Evolutionary conservation across 2,888 invertebrate genomes (phyloP), one percentile per base, ranked within the genome.

Genomic region (Dastarcus helophoroides): DNA sequence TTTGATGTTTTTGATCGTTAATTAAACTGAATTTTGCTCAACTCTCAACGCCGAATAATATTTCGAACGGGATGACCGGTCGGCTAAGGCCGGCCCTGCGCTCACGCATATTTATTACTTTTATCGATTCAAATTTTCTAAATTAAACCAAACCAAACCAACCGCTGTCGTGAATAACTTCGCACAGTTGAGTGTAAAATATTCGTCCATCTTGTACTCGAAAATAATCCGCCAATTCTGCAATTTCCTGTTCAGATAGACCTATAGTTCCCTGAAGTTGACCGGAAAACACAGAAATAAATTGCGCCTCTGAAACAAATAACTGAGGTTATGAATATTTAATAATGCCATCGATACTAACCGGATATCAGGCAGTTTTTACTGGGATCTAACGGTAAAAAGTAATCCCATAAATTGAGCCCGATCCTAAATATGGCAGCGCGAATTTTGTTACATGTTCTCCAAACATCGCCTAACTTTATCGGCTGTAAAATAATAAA

Each of bases 391-490:
- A 79, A 63, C 6, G 72, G 70, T 21, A 67, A 64, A 55, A 79
- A 79, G 63, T 76, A 78, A 44, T 75, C 70, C 69, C 77, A 77
- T 24, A 84, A 63, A 62, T 77, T 74, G 42, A 81, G 68, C 8
- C 76, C 77, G 43, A 77, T 71, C 39, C 79, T 73, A 60, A 79
- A 80, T 33, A 76, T 71, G 3, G 79, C 77, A 9, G 78, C 75
- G 39, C 81, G 74, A 54, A 84, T 79, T 68, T 83, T 84, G 60
- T 82, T 80, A 63, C 80, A 82, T 13, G 77, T 77, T 51, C 79
- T 71, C 82, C 83, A 82, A 31, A 82, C 72, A 57, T 79, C 76
- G 26, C 73, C 69, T 37, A 80, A 61, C 32, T 60, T 61, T 29
- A 63, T 50, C 53, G 61, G 46, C 59, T 60, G 37, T 19, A 44